Percentiles rank a stretch among this genome's conserved stretches.
Evolutionary conservation across 2,113 vertebrate genomes (phyloP).

Genomic region (Campylorhamphus procurvoides): DNA sequence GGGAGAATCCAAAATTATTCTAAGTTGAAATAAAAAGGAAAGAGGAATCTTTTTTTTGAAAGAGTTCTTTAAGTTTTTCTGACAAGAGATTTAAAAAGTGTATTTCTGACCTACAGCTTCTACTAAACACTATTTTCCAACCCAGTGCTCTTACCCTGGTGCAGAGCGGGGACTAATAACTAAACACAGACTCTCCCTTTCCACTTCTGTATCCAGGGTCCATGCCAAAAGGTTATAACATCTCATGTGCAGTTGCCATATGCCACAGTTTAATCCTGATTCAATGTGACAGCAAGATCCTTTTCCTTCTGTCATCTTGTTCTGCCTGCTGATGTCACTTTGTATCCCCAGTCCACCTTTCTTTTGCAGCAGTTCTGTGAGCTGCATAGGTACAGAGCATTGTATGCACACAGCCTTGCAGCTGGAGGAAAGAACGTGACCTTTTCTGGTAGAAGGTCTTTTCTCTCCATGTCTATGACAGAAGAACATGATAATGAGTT

Average conservation of each 20-base stretch:
- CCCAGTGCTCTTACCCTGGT: background rate
- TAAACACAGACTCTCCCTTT: background rate
- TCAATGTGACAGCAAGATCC: conserved; percentile 7
- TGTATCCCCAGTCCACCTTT: background rate
- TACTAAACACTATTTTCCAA: background rate
- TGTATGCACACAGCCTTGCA: background rate
- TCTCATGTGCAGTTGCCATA: background rate
- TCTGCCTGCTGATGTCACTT: background rate
- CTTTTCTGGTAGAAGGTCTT: background rate
- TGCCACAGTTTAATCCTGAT: conserved; percentile 13
- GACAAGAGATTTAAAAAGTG: background rate
- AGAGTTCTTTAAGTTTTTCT: background rate
- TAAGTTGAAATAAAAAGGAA: background rate
- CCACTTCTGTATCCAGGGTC: background rate
- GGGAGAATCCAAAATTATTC: background rate
- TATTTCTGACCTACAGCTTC: background rate
- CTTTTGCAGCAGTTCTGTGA: background rate
- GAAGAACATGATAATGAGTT: background rate
- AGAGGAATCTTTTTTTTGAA: background rate
- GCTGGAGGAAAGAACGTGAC: background rate
- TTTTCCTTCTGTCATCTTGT: conserved; percentile 20
- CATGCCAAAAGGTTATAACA: background rate
- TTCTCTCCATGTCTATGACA: background rate
- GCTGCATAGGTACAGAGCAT: background rate
- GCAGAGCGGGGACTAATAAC: background rate